phyloP scores from a whole-genome alignment of 2,113 vertebrate genomes.

The Dendrocopos noguchii region DNA sequence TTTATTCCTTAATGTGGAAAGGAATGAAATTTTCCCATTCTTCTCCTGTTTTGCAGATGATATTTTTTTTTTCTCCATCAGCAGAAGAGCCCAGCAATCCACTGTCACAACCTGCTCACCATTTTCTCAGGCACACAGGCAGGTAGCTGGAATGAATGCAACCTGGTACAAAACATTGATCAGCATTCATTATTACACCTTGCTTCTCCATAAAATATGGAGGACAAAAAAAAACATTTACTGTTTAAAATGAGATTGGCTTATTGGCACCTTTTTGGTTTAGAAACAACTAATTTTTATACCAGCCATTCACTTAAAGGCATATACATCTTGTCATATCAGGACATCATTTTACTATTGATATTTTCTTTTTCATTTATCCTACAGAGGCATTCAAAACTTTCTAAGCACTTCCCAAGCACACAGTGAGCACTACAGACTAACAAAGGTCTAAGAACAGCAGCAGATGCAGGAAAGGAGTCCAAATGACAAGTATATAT shows the following conservation, averaged over 20 bases:
- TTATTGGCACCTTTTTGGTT: constrained; percentile 37
- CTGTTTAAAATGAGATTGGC: constrained; percentile 55
- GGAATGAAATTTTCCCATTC: background rate
- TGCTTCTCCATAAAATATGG: constrained; percentile 36
- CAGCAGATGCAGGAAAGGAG: background rate
- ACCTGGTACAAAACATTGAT: constrained; percentile 7
- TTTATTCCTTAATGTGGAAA: constrained; percentile 8
- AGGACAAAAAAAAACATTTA: constrained; percentile 28
- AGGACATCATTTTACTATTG: constrained; percentile 7
- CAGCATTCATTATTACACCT: constrained; percentile 50
- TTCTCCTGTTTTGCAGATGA: background rate
- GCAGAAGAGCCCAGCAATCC: background rate
- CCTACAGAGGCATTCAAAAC: background rate
- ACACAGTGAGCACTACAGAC: background rate
- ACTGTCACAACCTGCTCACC: constrained; percentile 32
- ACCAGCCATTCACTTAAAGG: constrained; percentile 30
- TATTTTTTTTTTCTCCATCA: background rate
- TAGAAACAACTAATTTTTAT: constrained; percentile 62
- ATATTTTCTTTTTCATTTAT: background rate
- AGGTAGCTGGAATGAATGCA: background rate
- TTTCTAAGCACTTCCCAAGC: background rate
- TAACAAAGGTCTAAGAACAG: background rate
- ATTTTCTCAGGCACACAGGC: constrained; percentile 48
- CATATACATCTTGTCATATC: constrained; percentile 31
- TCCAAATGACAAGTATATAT: background rate